Evolutionary conservation across 1,140 invertebrate species (phyloP), one percentile per base, ranked within the genome.

Genomic region (Drosophila varians): DNA sequence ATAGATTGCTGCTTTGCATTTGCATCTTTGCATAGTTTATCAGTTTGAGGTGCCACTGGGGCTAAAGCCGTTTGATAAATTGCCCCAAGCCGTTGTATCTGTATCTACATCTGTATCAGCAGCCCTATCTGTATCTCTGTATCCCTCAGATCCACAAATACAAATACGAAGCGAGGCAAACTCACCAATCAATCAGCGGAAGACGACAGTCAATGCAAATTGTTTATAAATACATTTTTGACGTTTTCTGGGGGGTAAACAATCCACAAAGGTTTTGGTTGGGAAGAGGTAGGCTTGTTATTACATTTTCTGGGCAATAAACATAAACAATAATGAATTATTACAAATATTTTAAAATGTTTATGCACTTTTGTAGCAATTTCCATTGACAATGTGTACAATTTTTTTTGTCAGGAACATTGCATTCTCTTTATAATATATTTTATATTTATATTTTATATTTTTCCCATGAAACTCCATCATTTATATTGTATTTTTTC

Each of bases 11-110:
- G 62, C 19, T 36, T 3, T 48, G 36, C 48, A 72, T 72, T 72
- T 70, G 68, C 68, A 71, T 69, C 65, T 69, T 46, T 45, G 56
- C 69, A 72, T 72, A 72, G 68, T 72, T 72, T 73, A 72, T 62
- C 68, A 72, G 62, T 73, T 72, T 48, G 43, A 66, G 46, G 60
- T 66, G 62, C 36, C 60, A 66, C 26, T 25, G 34, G 28, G 46
- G 46, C 62, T 66, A 65, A 65, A 45, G 21, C 31, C 56, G 16
- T 40, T 61, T 72, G 68, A 71, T 71, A 71, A 71, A 72, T 72
- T 47, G 42, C 48, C 49, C 23, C 48, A 58, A 42, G 25, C 38
- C 34, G 19, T 28, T 38, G 34, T 12, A 43, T 16, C 16, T 28
- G 19, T 25, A 55, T 31, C 46, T 49, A 42, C 16, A 72, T 26